Percentiles rank a stretch among this genome's conserved stretches.
Evolutionary conservation across 2,113 vertebrate genomes (phyloP).

Genomic region (Todiramphus chloris): DNA sequence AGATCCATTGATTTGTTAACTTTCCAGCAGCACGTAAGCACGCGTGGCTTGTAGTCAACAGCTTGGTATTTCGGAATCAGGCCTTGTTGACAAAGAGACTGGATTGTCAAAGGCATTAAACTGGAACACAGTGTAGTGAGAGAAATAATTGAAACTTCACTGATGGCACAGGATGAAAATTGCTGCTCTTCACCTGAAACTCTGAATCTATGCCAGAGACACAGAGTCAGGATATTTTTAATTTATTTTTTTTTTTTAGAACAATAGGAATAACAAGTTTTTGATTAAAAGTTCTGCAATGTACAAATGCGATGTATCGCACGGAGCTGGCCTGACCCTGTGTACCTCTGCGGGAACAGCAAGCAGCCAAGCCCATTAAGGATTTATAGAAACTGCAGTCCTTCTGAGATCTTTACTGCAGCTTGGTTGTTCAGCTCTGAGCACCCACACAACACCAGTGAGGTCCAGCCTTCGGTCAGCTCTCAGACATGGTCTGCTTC

Average conservation of each 20-base stretch:
- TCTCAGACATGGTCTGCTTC: background rate
- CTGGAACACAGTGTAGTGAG: background rate
- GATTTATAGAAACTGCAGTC: background rate
- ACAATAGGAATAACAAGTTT: background rate
- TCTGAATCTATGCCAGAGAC: background rate
- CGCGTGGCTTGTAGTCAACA: background rate
- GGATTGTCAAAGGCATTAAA: background rate
- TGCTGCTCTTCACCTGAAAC: background rate
- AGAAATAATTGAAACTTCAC: background rate
- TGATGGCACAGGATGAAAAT: background rate
- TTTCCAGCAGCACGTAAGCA: background rate
- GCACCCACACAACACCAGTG: background rate
- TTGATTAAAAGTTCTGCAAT: background rate
- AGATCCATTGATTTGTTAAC: background rate
- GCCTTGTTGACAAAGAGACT: background rate
- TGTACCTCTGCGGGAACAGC: background rate
- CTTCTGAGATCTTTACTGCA: background rate
- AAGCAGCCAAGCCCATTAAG: background rate
- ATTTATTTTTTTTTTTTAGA: background rate
- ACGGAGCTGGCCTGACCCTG: background rate
- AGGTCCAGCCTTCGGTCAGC: background rate
- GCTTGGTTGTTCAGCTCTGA: background rate
- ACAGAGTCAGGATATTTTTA: background rate
- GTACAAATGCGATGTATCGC: rapidly evolving
- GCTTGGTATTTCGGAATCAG: background rate